Base-by-base conservation (phyloP, 2,888 invertebrate genomes). In the Idaea dimidiata region DNA sequence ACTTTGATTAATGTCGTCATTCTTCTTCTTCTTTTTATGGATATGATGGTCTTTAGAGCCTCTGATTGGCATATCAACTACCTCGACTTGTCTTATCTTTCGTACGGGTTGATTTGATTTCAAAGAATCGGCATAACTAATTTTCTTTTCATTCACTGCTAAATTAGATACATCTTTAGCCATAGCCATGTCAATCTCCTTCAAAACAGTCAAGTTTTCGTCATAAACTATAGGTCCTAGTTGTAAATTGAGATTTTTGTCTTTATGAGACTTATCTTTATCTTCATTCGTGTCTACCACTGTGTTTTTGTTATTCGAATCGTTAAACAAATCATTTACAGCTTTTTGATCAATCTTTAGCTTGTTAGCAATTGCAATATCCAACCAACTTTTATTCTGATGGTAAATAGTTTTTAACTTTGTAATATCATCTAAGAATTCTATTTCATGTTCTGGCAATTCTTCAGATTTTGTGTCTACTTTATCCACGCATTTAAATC, bases 341-440 rank as follows among this genome's bases (percentile, higher is more conserved):
- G 43, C 8, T 43, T 43, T 43, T 43, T 43, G 2, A 14, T 43
- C 43, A 10, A 10, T 10, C 1, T 74, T 56, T 17, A 66, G 66
- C 54, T 75, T 68, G 61, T 78, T 74, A 72, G 88, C 86, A 67
- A 89, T 78, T 78, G 91, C 88, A 61, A 80, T 79, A 80, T 91
- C 89, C 56, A 91, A 70, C 89, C 89, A 89, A 67, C 81, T 83
- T 79, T 86, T 89, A 74, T 90, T 91, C 74, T 89, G 82, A 66
- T 86, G 78, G 69, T 91, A 91, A 65, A 87, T 77, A 73, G 79
- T 78, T 67, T 82, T 86, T 57, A 91, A 75, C 75, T 86, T 88
- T 17, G 82, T 75, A 67, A 91, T 73, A 59, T 89, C 87, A 69
- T 67, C 77, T 31, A 86, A 59, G 72, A 88, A 86, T 18, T 88